Evolutionary conservation across 2,888 invertebrate species (phyloP).

Genomic region (Acrobasis suavella): DNA sequence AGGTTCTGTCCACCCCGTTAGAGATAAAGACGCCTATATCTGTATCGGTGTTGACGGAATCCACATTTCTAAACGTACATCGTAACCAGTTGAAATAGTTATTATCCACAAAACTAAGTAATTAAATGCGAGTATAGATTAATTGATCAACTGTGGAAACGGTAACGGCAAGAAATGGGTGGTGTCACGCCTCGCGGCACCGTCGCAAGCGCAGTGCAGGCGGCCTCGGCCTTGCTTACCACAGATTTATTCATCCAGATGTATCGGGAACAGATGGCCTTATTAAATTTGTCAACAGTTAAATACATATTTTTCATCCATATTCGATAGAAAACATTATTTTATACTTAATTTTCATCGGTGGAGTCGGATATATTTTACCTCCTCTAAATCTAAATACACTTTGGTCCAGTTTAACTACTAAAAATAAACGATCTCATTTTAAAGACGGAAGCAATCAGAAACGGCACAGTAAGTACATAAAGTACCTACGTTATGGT

Average conservation of each 20-base stretch:
- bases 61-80: neutral
- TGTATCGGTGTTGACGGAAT: no score
- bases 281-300: constrained; percentile 31
- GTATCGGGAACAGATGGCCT: constrained; percentile 39
- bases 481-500: neutral
- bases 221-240: constrained; percentile 63
- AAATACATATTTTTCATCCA: neutral
- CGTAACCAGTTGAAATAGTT: neutral
- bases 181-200: constrained; percentile 36
- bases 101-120: neutral
- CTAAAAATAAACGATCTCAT: constrained; percentile 16
- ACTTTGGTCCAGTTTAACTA: constrained; percentile 5
- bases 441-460: constrained; percentile 6
- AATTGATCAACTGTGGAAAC: constrained; percentile 10
- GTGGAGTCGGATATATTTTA: neutral
- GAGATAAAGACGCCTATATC: no score
- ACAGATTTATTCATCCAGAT: constrained; percentile 55
- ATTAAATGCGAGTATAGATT: constrained; percentile 13
- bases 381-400: neutral
- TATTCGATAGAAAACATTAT: neutral
- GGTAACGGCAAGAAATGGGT: constrained; percentile 29
- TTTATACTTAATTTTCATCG: neutral
- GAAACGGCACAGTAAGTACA: constrained; percentile 5
- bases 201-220: constrained; percentile 35
- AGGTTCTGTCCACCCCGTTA: no score